A percentile compares a stretch with the other conserved stretches of the same genome.
These are phyloP conservation scores for Drosophila athabasca DNA, from an alignment of 1,140 invertebrate species.

Conservation along the genomic window DNA sequence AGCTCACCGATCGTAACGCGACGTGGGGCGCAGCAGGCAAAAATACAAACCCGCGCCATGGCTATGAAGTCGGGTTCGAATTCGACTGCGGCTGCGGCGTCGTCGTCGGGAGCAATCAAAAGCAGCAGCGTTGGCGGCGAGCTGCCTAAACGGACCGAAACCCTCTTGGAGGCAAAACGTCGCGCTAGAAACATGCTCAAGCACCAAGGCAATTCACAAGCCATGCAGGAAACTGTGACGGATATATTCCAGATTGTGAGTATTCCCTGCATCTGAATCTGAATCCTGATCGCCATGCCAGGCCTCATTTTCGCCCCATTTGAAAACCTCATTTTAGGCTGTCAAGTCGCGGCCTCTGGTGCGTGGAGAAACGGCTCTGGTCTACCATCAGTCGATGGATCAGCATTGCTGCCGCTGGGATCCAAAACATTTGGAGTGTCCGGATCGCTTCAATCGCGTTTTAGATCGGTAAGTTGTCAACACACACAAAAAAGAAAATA, in stretches of 20 bases:
- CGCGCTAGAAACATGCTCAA: conserved; percentile 85
- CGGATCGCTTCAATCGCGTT: conserved; percentile 88
- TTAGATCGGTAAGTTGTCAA: conserved; percentile 86
- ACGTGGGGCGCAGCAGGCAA: conserved; percentile 86
- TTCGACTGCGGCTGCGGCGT: conserved; percentile 34
- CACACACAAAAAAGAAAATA: too few species aligned
- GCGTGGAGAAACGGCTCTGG: conserved; percentile 88
- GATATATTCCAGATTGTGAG: conserved; percentile 87
- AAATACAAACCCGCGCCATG: conserved; percentile 86
- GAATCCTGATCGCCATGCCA: not conserved
- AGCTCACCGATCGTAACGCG: conserved; percentile 85
- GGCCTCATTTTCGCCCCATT: not conserved
- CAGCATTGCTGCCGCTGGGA: conserved; percentile 94
- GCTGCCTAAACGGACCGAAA: conserved; percentile 84
- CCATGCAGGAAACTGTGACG: conserved; percentile 78
- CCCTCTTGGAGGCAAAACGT: conserved; percentile 85
- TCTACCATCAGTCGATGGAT: conserved; percentile 91
- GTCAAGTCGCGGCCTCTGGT: conserved; percentile 86
- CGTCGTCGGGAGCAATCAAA: conserved; percentile 9
- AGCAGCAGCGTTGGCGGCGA: conserved; percentile 12
- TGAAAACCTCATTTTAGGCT: conserved; percentile 83
- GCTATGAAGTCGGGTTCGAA: conserved; percentile 61
- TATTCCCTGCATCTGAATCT: not conserved
- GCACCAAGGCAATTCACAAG: conserved; percentile 80
- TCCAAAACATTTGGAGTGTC: conserved; percentile 91